Evolutionary conservation across 2,797 vertebrate genomes (phyloP).

Genomic region (Chrysocyon brachyurus): DNA sequence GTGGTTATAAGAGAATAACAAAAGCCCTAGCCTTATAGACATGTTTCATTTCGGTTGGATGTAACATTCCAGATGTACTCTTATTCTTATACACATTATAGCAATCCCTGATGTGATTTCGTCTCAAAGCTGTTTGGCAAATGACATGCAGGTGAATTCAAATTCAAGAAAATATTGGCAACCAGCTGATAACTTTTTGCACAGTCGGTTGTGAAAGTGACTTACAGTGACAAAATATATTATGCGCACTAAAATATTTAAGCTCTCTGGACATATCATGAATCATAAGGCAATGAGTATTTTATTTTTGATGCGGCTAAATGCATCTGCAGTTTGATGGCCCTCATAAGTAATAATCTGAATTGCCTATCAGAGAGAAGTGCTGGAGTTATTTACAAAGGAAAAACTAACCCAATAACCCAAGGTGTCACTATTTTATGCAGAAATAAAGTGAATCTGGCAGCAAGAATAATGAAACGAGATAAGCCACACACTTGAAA

Average conservation of each 20-base stretch:
- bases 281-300: conserved; percentile 56
- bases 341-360: conserved; percentile 82
- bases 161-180: conserved; percentile 62
- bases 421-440: conserved; percentile 69
- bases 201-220: conserved; percentile 83
- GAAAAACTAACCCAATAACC: conserved; percentile 78
- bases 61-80: background rate
- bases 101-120: background rate
- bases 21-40: background rate
- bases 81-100: background rate
- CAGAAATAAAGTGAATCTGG: conserved; percentile 75
- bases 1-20: background rate
- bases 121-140: background rate
- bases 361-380: conserved; percentile 81
- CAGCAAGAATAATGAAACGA: conserved; percentile 73
- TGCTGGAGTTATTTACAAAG: conserved; percentile 79
- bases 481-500: conserved; percentile 61
- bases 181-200: conserved; percentile 76
- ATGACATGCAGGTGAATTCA: conserved; percentile 16
- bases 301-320: conserved; percentile 81
- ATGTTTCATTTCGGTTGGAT: background rate
- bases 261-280: conserved; percentile 78
- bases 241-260: conserved; percentile 70
- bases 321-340: conserved; percentile 77
- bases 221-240: conserved; percentile 83